phyloP scores from a whole-genome alignment of 53 echinoderm and acorn worm species.

The Pentamera pediparva region DNA sequence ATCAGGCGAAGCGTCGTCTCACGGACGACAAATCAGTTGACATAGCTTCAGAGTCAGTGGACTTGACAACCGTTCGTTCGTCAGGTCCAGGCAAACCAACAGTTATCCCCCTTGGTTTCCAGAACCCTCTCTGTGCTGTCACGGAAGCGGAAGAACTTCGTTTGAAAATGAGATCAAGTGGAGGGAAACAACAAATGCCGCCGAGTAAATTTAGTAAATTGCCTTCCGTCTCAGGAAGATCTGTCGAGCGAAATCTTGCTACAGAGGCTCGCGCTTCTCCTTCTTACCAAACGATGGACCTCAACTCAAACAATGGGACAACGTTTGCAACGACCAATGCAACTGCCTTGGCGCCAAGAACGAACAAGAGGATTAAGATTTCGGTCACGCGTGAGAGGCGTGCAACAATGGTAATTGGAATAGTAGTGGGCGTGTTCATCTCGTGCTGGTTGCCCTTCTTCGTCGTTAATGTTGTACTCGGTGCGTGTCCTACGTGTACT shows the following conservation, averaged over 20 bases:
- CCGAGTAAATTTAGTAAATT: neutral
- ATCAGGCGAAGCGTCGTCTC: neutral
- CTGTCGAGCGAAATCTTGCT: slow-evolving; percentile 8
- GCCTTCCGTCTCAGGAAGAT: slow-evolving; percentile 10
- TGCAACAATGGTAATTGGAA: slow-evolving; percentile 59
- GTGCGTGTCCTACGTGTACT: slow-evolving; percentile 26
- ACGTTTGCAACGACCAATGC: neutral
- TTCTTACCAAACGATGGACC: slow-evolving; percentile 5
- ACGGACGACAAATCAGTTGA: slow-evolving; percentile 15
- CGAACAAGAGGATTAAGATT: slow-evolving; percentile 31
- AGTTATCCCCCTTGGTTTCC: slow-evolving; percentile 7
- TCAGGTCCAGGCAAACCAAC: neutral
- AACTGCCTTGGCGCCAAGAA: neutral
- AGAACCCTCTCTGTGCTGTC: slow-evolving; percentile 42
- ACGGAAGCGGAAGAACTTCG: slow-evolving; percentile 13
- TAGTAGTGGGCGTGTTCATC: slow-evolving; percentile 67
- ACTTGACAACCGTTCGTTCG: slow-evolving; percentile 6
- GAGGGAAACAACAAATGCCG: neutral
- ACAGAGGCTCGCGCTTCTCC: slow-evolving; percentile 3
- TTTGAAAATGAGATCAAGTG: neutral
- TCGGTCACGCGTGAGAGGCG: slow-evolving; percentile 69
- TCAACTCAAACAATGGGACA: neutral
- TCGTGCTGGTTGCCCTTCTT: slow-evolving; percentile 79
- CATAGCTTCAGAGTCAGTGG: neutral
- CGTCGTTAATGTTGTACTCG: slow-evolving; percentile 61